phyloP scores from a whole-genome alignment of 2,113 vertebrate species.

The Symphodus melops region DNA sequence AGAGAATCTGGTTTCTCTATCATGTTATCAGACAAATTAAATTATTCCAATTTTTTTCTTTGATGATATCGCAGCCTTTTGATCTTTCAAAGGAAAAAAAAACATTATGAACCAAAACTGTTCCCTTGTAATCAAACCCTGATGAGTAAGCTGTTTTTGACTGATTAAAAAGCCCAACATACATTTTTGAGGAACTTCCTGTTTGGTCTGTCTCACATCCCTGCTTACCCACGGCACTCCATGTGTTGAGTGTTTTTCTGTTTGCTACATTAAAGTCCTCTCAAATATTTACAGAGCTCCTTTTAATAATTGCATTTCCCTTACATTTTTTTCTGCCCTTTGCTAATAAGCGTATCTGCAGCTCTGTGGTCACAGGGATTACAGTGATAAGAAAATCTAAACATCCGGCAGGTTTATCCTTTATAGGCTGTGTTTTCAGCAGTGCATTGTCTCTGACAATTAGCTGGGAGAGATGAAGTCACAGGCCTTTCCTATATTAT shows the following conservation, averaged over 20 bases:
- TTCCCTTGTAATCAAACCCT: conserved; percentile 74
- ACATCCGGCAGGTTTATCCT: conserved; percentile 78
- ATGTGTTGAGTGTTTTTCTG: conserved; percentile 62
- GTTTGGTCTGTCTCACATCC: conserved; percentile 85
- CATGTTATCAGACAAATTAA: conserved; percentile 60
- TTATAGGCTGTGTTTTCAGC: conserved; percentile 54
- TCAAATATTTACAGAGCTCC: conserved; percentile 67
- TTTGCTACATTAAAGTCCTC: conserved; percentile 47
- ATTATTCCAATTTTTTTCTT: conserved; percentile 70
- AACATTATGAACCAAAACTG: conserved; percentile 70
- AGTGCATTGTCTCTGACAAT: conserved; percentile 73
- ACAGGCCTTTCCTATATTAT: conserved; percentile 69
- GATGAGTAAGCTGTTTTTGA: conserved; percentile 71
- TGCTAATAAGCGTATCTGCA: conserved; percentile 38
- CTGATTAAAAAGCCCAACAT: conserved; percentile 82
- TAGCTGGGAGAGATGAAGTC: conserved; percentile 68
- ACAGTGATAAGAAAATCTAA: conserved; percentile 71
- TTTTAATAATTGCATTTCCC: conserved; percentile 78
- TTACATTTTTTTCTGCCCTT: conserved; percentile 21
- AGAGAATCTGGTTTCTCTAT: conserved; percentile 59
- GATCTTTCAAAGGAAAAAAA: conserved; percentile 69
- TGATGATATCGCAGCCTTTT: conserved; percentile 71
- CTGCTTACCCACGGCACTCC: conserved; percentile 42
- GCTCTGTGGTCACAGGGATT: conserved; percentile 46
- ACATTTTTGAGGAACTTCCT: conserved; percentile 84